Evolutionary conservation across 2,113 vertebrate genomes (phyloP).

Genomic region (Scomber colias): DNA sequence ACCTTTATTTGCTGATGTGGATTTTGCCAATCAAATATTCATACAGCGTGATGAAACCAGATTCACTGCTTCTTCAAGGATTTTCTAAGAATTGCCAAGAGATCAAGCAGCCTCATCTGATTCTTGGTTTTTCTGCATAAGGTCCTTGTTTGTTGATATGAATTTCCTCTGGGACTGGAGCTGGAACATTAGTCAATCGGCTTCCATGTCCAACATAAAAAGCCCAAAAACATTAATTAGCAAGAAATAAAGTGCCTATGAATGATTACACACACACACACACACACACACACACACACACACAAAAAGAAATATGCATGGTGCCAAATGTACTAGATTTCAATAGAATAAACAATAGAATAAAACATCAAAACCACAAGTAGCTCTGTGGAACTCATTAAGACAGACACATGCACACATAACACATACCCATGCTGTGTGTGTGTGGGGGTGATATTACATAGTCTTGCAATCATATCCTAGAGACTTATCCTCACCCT

Average conservation of each 20-base stretch:
- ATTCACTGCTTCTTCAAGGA: constrained; percentile 29
- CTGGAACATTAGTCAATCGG: constrained; percentile 41
- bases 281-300: not conserved
- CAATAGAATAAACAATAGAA: constrained; percentile 41
- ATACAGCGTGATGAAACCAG: constrained; percentile 12
- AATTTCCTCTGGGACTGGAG: constrained; percentile 27
- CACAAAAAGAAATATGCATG: not conserved
- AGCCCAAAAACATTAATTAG: constrained; percentile 44
- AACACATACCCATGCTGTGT: too few relatives aligned
- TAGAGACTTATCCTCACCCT: too few relatives aligned
- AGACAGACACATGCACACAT: not conserved
- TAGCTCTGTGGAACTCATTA: constrained; percentile 52
- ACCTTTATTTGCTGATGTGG: constrained; percentile 8
- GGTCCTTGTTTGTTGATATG: constrained; percentile 46
- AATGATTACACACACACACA: not conserved
- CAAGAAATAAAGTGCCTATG: constrained; percentile 19
- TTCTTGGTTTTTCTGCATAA: constrained; percentile 18
- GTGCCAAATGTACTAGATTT: constrained; percentile 52
- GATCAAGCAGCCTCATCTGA: constrained; percentile 20
- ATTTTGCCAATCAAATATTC: constrained; percentile 33
- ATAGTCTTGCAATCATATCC: too few relatives aligned
- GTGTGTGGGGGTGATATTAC: too few relatives aligned
- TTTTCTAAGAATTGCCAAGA: constrained; percentile 18
- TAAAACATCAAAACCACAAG: constrained; percentile 56
- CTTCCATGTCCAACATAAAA: constrained; percentile 23